Base-by-base conservation (phyloP, 1,140 invertebrate genomes). In the Bradynema listronoti region DNA sequence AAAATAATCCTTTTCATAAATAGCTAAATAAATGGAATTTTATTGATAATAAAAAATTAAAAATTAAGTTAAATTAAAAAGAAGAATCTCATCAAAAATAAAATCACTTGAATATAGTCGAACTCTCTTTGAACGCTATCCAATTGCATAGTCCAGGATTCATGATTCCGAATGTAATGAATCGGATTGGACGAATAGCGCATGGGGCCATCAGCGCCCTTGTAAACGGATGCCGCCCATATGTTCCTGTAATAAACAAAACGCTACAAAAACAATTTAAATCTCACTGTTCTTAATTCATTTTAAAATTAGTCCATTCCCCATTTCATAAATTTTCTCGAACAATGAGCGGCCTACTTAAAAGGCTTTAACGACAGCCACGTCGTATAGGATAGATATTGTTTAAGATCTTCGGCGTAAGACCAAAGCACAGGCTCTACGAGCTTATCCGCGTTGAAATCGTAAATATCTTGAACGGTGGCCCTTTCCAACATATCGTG, bases 391-490 rank as follows among this genome's bases (percentile, higher is more conserved):
- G 75, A 70, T 34, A 77, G 59, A 61, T 77, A 77, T 30, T 65
- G 30, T 11, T 77, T 68, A 9, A 77, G 58, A 56, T 78, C 76
- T 39, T 77, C 74, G 1, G 74, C 74, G 45, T 77, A 77, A 11
- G 69, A 72, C 74, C 74, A 77, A 4, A 77, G 43, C 11, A 77
- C 72, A 2, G 74, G 74, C 47, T 77, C 71, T 7, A 77, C 5
- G 1, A 71, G 30, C 9, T 73, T 47, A 32, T 53, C 74, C 39
- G 77, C 27, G 16, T 68, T 56, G 32, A 66, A 71, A 33, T 30
- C 27, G 6, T 30, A 27, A 4, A 50, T 9, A 63, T 34, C 19
- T 27, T 58, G 14, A 9, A 22, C 32, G n/a, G 32, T 47, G 30
- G 30, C 36, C 50, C 58, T 41, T 5, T 30, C 64, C 39, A 70